Base-by-base conservation (phyloP, 35 echinoderm and acorn worm genomes). In the Ptychodera flava region DNA sequence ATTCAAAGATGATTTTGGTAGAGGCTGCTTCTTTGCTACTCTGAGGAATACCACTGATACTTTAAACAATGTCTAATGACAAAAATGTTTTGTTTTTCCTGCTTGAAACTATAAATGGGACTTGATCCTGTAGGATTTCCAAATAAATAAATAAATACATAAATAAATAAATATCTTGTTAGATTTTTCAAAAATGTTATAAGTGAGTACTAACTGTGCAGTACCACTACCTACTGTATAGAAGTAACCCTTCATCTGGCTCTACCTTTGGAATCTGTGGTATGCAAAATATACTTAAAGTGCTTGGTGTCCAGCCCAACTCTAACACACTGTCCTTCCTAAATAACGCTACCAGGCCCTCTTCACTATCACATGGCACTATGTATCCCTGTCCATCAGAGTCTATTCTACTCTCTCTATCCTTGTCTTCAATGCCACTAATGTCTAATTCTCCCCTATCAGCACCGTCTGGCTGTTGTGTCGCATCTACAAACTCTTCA, bases 231-330 rank as follows among this genome's bases (percentile, higher is more conserved):
- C 45, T 64, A 64, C 45, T 64, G 45, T 64, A 64, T 22, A 12
- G n/a, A n/a, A n/a, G n/a, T n/a, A n/a, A n/a, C n/a, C n/a, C 6
- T 12, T 64, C 45, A 64, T 64, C 45, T 64, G 45, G 45, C 45
- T 22, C 45, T 64, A 64, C 45, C 22, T 6, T 64, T 31, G 90
- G 87, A 32, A 87, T 77, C 30, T 92, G 90, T 78, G 80, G 75
- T 28, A 89, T 92, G 34, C 79, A 92, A 79, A 89, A 87, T 31
- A 89, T 87, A 78, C 93, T 95, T 16, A 95, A 85, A 16, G 93
- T 92, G 28, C 86, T 76, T 1, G 86, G 38, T 0, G 93, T 91
- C 93, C 93, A 95, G 85, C 92, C 90, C 79, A 95, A 77, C 37
- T 95, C 78, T 29, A 95, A 38, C 0, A 89, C 87, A 53, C 83